phyloP scores from a whole-genome alignment of 2,797 vertebrate genomes.

The Amblyraja radiata region DNA sequence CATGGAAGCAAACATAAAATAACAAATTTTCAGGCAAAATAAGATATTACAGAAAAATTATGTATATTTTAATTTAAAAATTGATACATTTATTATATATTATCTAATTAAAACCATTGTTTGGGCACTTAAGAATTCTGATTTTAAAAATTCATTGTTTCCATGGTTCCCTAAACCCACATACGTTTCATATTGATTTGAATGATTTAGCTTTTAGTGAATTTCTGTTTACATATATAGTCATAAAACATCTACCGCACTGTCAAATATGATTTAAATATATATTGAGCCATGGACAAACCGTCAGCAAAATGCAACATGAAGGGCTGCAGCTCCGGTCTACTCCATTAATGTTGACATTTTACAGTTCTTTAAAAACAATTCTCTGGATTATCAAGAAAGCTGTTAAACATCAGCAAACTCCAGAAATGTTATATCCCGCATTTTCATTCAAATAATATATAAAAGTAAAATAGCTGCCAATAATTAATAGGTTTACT shows the following conservation, averaged over 20 bases:
- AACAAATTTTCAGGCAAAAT: neutral
- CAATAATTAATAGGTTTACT: neutral
- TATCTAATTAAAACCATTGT: neutral
- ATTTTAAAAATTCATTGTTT: neutral
- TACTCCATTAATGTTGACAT: neutral
- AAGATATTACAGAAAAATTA: neutral
- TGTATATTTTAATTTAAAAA: neutral
- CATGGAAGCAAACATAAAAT: neutral
- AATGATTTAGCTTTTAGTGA: slow-evolving; percentile 1
- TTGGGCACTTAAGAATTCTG: neutral
- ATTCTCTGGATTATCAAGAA: neutral
- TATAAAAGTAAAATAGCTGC: neutral
- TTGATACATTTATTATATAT: neutral
- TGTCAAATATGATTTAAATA: neutral
- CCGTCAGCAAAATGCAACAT: neutral
- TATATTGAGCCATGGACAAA: no score
- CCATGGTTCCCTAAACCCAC: neutral
- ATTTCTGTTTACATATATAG: neutral
- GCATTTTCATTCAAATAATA: neutral
- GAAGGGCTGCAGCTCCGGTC: neutral
- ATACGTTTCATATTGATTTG: neutral
- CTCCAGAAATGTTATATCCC: neutral
- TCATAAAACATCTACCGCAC: neutral
- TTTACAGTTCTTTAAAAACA: neutral
- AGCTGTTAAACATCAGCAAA: neutral